Base-by-base conservation (phyloP, 2,888 invertebrate species). In the Brachypalpus laphriformis region DNA sequence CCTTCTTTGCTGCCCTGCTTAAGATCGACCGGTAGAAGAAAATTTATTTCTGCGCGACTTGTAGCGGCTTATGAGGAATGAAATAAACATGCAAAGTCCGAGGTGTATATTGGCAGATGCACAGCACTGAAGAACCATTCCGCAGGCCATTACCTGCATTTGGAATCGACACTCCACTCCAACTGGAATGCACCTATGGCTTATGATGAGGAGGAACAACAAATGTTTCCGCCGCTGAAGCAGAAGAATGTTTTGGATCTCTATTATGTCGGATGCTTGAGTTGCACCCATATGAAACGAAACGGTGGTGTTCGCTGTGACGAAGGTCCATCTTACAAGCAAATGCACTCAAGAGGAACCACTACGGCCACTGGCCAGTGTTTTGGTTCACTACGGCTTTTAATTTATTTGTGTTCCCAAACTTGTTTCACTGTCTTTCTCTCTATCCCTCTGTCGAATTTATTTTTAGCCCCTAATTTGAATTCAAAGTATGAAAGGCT, bases 291-390 rank as follows among this genome's bases (percentile, higher is more conserved):
- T 87, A 87, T 86, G 85, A 85, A 88, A 85, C 85, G 75, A 61
- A 85, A 81, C 75, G 75, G 16, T 78, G 78, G 66, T 82, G 82
- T 85, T 81, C 81, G 86, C 87, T 88, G 88, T 88, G 87, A 87
- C 87, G 86, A 88, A 87, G 88, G 88, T 88, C 87, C 89, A 90
- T 89, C 90, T 90, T 91, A 92, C 92, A 92, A 92, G 92, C 90
- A 92, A 92, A 92, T 92, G 92, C 92, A 92, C 92, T 92, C 92
- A 92, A 89, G 89, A 89, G 89, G 89, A 91, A 91, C 85, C 75
- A 85, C 81, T 59, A 71, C 81, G 75, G 63, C 51, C 59, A 71
- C 45, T 71, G 74, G 68, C 66, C 80, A 66, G 57, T 54, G 85
- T 81, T 85, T 81, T 81, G 85, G 81, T 85, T 85, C 85, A 85